phyloP scores from a whole-genome alignment of 35 echinoderm and acorn worm species.

The Patiria miniata region DNA sequence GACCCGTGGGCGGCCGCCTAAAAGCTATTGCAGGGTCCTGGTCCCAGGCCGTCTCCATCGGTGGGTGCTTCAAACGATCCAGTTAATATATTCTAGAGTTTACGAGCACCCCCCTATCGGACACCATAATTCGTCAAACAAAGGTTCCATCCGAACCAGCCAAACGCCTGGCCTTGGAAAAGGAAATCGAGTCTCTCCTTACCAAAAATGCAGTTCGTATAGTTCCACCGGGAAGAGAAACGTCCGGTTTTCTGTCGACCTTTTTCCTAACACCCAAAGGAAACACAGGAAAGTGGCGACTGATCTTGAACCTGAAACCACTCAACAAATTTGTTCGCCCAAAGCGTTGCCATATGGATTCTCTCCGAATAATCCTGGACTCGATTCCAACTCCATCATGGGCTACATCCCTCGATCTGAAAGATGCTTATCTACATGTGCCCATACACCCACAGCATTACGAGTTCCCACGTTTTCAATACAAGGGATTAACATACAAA shows the following conservation, averaged over 20 bases:
- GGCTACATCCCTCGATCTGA: slow-evolving; percentile 42
- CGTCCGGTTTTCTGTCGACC: background rate
- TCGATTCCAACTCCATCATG: background rate
- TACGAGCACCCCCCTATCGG: background rate
- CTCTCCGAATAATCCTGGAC: slow-evolving; percentile 22
- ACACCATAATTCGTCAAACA: background rate
- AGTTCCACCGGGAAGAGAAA: background rate
- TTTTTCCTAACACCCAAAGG: background rate
- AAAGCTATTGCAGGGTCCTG: background rate
- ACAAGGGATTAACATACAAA: background rate
- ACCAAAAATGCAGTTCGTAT: background rate
- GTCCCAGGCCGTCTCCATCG: background rate
- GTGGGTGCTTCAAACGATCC: background rate
- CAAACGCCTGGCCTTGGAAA: background rate
- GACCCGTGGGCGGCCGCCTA: background rate
- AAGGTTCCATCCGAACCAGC: background rate
- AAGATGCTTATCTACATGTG: slow-evolving; percentile 56
- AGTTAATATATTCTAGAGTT: background rate
- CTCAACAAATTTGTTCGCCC: no score
- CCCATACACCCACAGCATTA: background rate
- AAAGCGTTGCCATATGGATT: slow-evolving; percentile 55
- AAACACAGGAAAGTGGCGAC: no score
- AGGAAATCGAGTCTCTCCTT: background rate
- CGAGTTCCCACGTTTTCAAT: slow-evolving; percentile 12
- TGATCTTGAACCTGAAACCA: no score